These are phyloP conservation scores for Copidosoma aretas DNA, from an alignment of 2,888 invertebrate genomes.

Conservation along the genomic window DNA sequence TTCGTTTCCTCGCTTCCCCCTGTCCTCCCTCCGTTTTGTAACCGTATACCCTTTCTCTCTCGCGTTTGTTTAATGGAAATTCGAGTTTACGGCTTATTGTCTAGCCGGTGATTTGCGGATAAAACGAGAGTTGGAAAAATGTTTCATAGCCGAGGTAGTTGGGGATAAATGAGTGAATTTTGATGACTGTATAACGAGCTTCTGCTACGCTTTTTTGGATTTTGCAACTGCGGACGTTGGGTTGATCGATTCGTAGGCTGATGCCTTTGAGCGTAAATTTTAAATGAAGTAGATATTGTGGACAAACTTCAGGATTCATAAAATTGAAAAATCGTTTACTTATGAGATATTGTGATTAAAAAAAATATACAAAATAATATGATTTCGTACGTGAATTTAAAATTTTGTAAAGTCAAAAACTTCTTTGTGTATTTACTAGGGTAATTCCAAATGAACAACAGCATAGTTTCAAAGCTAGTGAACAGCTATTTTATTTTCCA, in stretches of 20 bases:
- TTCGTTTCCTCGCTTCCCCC: slow-evolving; percentile 10
- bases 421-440: too few species aligned
- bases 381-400: too few species aligned
- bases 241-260: slow-evolving; percentile 22
- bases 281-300: not conserved
- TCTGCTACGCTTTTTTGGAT: slow-evolving; percentile 1
- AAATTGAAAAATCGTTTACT: too few species aligned
- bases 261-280: slow-evolving; percentile 16
- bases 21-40: too few species aligned
- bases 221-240: not conserved
- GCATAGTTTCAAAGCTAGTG: too few species aligned
- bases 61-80: slow-evolving; percentile 44
- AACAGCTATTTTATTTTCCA: not conserved
- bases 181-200: too few species aligned
- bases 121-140: slow-evolving; percentile 31
- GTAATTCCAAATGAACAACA: too few species aligned
- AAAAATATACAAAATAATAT: too few species aligned
- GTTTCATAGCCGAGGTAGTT: not conserved
- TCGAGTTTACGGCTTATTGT: slow-evolving; percentile 44
- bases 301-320: too few species aligned
- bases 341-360: too few species aligned
- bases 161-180: too few species aligned
- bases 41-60: not conserved
- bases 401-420: too few species aligned
- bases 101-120: slow-evolving; percentile 32